These are phyloP conservation scores for Myiozetetes cayanensis DNA, from an alignment of 2,113 vertebrate species.

Conservation along the genomic window DNA sequence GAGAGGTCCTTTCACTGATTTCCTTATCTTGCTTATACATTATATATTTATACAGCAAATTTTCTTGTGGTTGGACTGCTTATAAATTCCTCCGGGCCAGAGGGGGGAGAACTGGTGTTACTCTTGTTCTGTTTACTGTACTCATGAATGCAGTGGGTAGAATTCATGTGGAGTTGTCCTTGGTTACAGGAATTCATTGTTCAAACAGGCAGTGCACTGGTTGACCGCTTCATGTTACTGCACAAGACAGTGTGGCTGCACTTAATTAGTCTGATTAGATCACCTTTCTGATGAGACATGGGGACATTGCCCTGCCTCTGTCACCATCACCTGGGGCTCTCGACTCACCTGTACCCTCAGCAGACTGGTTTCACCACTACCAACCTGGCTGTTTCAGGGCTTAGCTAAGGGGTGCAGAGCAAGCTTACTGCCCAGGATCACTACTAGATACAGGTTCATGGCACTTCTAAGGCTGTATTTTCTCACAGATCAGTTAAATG, in stretches of 20 bases:
- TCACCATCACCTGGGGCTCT: background rate
- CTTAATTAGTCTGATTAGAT: too few relatives aligned
- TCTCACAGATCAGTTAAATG: background rate
- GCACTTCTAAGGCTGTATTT: background rate
- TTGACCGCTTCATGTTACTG: background rate
- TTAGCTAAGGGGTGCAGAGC: background rate
- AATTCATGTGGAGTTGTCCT: fast-evolving
- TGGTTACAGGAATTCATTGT: background rate
- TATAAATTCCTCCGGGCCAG: too few relatives aligned
- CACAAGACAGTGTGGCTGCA: background rate
- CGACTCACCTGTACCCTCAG: background rate
- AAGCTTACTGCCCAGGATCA: background rate
- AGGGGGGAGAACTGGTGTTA: too few relatives aligned
- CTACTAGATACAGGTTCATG: background rate
- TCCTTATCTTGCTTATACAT: background rate
- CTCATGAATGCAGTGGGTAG: too few relatives aligned
- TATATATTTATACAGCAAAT: background rate
- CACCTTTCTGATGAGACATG: background rate
- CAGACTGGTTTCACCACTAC: background rate
- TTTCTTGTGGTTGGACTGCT: background rate
- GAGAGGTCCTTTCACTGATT: background rate
- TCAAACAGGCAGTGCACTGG: background rate
- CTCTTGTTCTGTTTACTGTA: too few relatives aligned
- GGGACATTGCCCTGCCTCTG: too few relatives aligned
- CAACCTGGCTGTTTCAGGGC: fast-evolving